These are phyloP conservation scores for Pampusana beccarii DNA, from an alignment of 2,113 vertebrate species.

Conservation along the genomic window DNA sequence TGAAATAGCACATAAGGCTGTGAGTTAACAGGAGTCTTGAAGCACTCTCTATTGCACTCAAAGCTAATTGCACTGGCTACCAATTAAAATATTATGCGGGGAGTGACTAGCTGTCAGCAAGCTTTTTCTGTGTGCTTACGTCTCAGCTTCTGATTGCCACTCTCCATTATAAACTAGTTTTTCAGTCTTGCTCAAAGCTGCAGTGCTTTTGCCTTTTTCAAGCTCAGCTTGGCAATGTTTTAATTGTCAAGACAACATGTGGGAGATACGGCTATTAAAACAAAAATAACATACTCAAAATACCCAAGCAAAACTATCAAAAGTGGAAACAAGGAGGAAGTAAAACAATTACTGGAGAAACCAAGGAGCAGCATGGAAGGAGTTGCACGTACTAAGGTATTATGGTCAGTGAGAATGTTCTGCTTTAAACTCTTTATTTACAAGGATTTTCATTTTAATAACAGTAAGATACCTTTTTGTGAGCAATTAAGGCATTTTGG, in stretches of 20 bases:
- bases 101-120: not conserved
- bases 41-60: not conserved
- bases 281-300: not conserved
- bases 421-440: not conserved
- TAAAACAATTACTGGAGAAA: not conserved
- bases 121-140: not conserved
- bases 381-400: not conserved
- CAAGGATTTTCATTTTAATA: not conserved
- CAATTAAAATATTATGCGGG: not conserved
- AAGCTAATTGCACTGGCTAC: not conserved
- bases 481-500: not conserved
- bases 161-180: not conserved
- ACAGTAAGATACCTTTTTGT: not conserved
- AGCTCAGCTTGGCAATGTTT: not conserved
- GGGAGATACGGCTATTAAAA: not conserved
- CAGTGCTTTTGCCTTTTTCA: not conserved
- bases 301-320: not conserved
- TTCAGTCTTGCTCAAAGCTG: not conserved
- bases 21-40: not conserved
- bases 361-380: not conserved
- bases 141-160: not conserved
- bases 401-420: not conserved
- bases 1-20: not conserved
- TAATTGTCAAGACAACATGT: not conserved
- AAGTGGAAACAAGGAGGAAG: not conserved